phyloP scores from a whole-genome alignment of 2,797 vertebrate species.

The Microchirus variegatus region DNA sequence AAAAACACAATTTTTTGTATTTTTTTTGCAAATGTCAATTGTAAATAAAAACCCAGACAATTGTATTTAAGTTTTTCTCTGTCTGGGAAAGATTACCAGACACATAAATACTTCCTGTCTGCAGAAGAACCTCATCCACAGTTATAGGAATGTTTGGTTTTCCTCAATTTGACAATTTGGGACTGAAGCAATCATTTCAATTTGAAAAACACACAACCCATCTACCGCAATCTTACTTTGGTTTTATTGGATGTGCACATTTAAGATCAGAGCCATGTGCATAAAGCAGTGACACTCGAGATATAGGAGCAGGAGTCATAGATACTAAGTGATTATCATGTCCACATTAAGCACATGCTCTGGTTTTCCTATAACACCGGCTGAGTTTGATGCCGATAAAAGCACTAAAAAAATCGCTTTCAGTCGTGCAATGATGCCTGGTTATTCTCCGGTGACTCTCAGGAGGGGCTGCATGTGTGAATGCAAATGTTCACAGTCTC shows the following conservation, averaged over 20 bases:
- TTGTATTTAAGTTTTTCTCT: constrained; percentile 9
- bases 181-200: not conserved
- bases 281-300: not conserved
- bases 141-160: not conserved
- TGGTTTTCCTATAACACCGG: too few relatives aligned
- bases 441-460: too few relatives aligned
- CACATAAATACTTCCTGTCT: constrained; percentile 7
- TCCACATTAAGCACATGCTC: too few relatives aligned
- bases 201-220: constrained; percentile 5
- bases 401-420: too few relatives aligned
- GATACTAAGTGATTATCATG: too few relatives aligned
- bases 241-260: constrained; percentile 4
- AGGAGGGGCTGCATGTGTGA: too few relatives aligned
- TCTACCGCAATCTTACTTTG: not conserved
- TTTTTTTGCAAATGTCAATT: constrained; percentile 32
- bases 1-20: too few relatives aligned
- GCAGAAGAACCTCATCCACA: constrained; percentile 1
- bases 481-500: too few relatives aligned
- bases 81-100: constrained; percentile 13
- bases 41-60: constrained; percentile 32
- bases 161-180: not conserved
- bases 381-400: too few relatives aligned
- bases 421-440: too few relatives aligned
- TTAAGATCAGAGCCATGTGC: constrained; percentile 6
- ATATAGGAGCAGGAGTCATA: too few relatives aligned